Base-by-base conservation (phyloP, 2,113 vertebrate species). In the Saguinus midas region DNA sequence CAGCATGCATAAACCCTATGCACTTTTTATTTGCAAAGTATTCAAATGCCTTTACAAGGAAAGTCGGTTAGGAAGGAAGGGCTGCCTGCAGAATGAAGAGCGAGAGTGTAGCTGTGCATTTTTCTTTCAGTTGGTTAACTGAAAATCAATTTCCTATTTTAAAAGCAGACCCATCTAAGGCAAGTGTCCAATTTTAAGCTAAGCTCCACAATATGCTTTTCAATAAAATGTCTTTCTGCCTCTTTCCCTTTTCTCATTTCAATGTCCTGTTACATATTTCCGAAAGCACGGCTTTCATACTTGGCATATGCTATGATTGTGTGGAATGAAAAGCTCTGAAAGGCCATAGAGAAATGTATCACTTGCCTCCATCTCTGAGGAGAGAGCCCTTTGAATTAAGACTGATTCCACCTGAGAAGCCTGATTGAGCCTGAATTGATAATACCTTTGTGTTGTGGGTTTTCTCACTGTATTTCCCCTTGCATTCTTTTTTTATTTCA, bases 121-220 rank as follows among this genome's bases (percentile, higher is more conserved):
- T 96, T 85, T 57, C 85, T 84, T 97, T 97, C 90, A 92, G 84
- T 14, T 97, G 90, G 94, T 97, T 98, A 98, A 98, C 92, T 95
- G 83, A 96, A 96, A 98, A 97, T 96, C 97, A 96, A 95, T 97
- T 97, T 96, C 84, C 90, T 92, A 68, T 98, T 97, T 97, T 96
- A 92, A 96, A 97, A 94, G 94, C 91, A 93, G 94, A 91, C 86
- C 50, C 87, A 88, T 97, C 97, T 95, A 98, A 98, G 72, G 89
- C 92, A 97, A 98, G 94, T 96, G 96, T 93, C 88, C 95, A 96
- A 87, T 96, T 97, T 96, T 90, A 70, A 96, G 55, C 80, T 95
- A 87, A 95, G 48, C 66, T 87, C 90, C 40, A 97, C 83, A 96
- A 57, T 96, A 97, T 92, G 48, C 85, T 95, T 98, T 98, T 96